phyloP scores from a whole-genome alignment of 2,113 vertebrate genomes.

The Anguilla japonica region DNA sequence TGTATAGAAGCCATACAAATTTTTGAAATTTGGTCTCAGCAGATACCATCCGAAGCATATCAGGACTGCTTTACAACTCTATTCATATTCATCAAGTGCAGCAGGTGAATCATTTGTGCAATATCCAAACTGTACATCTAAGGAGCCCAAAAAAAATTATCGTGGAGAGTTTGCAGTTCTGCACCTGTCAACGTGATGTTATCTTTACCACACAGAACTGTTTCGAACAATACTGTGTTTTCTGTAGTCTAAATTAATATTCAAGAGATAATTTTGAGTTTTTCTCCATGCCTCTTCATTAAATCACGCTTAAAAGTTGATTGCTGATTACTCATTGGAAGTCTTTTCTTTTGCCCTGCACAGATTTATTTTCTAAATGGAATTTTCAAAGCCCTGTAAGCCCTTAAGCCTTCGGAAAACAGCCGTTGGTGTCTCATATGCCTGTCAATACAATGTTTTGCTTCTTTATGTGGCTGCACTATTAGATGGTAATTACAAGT shows the following conservation, averaged over 20 bases:
- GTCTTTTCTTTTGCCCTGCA: slow-evolving; percentile 24
- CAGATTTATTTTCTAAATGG: slow-evolving; percentile 39
- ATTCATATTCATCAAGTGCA: background rate
- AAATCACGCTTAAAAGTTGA: slow-evolving; percentile 41
- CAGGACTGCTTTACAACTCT: background rate
- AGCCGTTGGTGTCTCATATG: slow-evolving; percentile 35
- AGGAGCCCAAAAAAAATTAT: background rate
- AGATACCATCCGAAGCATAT: background rate
- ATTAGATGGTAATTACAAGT: slow-evolving; percentile 40
- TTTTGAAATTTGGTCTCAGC: background rate
- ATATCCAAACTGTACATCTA: background rate
- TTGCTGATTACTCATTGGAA: slow-evolving; percentile 21
- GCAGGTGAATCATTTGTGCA: background rate
- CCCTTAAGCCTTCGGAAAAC: slow-evolving; percentile 44
- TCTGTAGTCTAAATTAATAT: background rate
- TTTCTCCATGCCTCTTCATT: slow-evolving; percentile 25
- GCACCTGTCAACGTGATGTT: background rate
- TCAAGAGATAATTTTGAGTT: slow-evolving; percentile 11
- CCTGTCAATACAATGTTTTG: slow-evolving; percentile 39
- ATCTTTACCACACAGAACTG: background rate
- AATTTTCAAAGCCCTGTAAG: slow-evolving; percentile 41
- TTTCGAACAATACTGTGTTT: background rate
- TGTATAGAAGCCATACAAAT: background rate
- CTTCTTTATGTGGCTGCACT: slow-evolving; percentile 36
- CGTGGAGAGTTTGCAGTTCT: background rate